Percentiles rank a stretch among this genome's conserved stretches.
Evolutionary conservation across 1,140 invertebrate genomes (phyloP).

Genomic region (Lepidostoma basale): DNA sequence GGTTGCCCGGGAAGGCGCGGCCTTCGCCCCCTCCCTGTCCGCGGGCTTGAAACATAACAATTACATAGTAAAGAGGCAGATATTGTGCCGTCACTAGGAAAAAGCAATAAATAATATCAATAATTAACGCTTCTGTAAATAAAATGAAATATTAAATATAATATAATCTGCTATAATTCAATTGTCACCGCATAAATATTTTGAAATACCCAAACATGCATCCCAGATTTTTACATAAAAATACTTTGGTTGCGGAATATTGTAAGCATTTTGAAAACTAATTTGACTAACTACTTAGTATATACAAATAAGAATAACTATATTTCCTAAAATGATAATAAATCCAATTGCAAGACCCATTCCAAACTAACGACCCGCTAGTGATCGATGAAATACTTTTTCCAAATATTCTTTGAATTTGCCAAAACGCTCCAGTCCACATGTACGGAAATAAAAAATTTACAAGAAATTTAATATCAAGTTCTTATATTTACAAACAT

Average conservation of each 20-base stretch:
- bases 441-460: too few species aligned
- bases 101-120: slow-evolving; percentile 22
- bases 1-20: too few species aligned
- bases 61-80: not conserved
- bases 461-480: too few species aligned
- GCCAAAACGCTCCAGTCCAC: too few species aligned
- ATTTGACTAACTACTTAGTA: not conserved
- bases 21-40: not conserved
- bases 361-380: too few species aligned
- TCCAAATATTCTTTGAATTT: too few species aligned
- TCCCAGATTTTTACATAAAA: not conserved
- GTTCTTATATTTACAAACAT: too few species aligned
- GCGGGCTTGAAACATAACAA: not conserved
- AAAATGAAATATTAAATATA: slow-evolving; percentile 15
- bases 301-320: slow-evolving; percentile 13
- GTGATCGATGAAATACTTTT: too few species aligned
- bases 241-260: slow-evolving; percentile 22
- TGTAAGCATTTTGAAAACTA: slow-evolving; percentile 13
- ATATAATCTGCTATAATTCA: not conserved
- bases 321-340: too few species aligned
- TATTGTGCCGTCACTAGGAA: slow-evolving; percentile 10
- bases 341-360: too few species aligned
- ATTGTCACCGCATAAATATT: not conserved
- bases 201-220: not conserved
- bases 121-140: slow-evolving; percentile 8